Percentiles rank a stretch among this genome's conserved stretches.
Conservation (phyloP, 2,797 vertebrate species). For the Pampus argenteus region DNA sequence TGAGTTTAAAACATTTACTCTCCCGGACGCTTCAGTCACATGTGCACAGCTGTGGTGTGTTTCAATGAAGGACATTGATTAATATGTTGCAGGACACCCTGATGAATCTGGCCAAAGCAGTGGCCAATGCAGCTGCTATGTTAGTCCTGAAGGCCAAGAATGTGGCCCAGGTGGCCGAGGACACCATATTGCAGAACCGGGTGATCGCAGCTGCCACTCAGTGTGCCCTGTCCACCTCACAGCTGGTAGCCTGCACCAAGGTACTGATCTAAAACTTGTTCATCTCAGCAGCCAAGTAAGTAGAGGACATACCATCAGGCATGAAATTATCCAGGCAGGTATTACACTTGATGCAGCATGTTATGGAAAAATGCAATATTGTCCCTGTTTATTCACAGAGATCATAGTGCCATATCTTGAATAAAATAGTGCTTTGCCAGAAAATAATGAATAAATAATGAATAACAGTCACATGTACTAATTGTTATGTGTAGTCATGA, state of each 20-base stretch:
- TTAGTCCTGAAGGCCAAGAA: constrained; percentile 98
- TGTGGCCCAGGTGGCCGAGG: constrained; percentile 96
- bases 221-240: constrained; percentile 97
- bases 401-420: not conserved
- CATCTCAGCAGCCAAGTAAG: constrained; percentile 20
- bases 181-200: constrained; percentile 94
- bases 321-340: not conserved
- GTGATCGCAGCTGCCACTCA: constrained; percentile 98
- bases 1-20: constrained; percentile 43
- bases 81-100: constrained; percentile 91
- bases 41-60: constrained; percentile 67
- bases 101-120: constrained; percentile 99
- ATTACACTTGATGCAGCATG: not conserved
- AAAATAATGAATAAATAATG: not conserved
- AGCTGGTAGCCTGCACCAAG: constrained; percentile 99
- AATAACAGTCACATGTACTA: not conserved
- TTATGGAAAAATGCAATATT: not conserved
- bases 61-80: constrained; percentile 73
- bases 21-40: constrained; percentile 39
- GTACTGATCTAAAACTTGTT: constrained; percentile 75
- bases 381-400: not conserved
- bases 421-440: not conserved
- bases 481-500: not conserved
- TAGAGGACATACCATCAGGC: constrained; percentile 28
- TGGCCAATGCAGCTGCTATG: constrained; percentile 99